phyloP scores from a whole-genome alignment of 2,888 invertebrate genomes.

The Tenodera sinensis region DNA sequence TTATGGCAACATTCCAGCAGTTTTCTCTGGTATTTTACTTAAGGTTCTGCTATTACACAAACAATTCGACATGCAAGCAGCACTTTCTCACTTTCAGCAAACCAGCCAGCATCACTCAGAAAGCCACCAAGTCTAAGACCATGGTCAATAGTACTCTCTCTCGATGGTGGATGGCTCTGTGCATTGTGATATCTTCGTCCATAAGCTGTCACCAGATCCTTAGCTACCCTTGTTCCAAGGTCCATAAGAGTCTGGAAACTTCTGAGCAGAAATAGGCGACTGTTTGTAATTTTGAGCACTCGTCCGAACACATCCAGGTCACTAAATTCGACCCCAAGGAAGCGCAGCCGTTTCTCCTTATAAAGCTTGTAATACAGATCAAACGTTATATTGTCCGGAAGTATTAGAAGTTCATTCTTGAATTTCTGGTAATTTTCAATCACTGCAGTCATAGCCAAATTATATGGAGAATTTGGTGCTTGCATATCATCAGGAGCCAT shows the following conservation, averaged over 20 bases:
- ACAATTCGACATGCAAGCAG: constrained; percentile 64
- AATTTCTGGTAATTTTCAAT: constrained; percentile 57
- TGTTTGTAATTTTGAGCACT: constrained; percentile 64
- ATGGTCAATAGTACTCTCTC: constrained; percentile 30
- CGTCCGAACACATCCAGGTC: constrained; percentile 66
- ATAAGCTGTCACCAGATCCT: constrained; percentile 36
- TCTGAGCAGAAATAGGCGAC: constrained; percentile 63
- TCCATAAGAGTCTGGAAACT: constrained; percentile 63
- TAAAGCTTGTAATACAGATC: constrained; percentile 77
- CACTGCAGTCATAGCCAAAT: constrained; percentile 60
- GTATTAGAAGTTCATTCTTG: constrained; percentile 61
- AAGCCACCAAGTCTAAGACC: constrained; percentile 55
- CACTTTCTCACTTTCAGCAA: constrained; percentile 70
- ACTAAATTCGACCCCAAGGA: constrained; percentile 65
- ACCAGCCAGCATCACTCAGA: constrained; percentile 87
- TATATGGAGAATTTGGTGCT: constrained; percentile 48
- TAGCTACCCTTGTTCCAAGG: constrained; percentile 57
- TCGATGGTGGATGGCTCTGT: constrained; percentile 5
- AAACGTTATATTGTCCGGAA: constrained; percentile 73
- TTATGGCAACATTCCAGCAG: constrained; percentile 81
- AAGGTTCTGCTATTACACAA: constrained; percentile 54
- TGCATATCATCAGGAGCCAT: constrained; percentile 18
- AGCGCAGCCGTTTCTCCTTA: constrained; percentile 63
- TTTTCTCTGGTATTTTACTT: constrained; percentile 58
- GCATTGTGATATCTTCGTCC: constrained; percentile 28